Base-by-base conservation (phyloP, 2,888 invertebrate species). In the Octonoba sinensis region DNA sequence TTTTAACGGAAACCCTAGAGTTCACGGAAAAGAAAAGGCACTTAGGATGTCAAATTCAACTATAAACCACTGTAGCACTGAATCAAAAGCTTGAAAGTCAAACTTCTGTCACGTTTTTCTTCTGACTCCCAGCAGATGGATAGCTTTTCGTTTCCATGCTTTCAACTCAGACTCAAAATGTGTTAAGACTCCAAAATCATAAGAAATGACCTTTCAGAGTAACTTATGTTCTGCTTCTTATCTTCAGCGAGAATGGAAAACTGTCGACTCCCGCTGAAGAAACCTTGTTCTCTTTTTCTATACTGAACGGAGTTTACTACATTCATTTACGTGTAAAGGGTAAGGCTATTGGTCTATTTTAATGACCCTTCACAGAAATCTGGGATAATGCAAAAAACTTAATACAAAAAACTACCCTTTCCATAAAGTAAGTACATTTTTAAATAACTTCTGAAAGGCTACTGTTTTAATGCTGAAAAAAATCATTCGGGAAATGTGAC, bases 131-230 rank as follows among this genome's bases (percentile, higher is more conserved):
- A 24, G 36, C 67, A 79, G 72, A 79, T 79, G 78, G 72, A 79
- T 79, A 72, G 78, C 66, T 72, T 78, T 78, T 72, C 78, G 71
- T 72, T 72, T 78, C 71, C 71, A 59, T 66, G 71, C 78, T 78
- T 79, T 79, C 72, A 79, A 73, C 78, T 67, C 54, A 46, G 11
- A 54, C 72, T 66, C 18, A 67, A 73, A 72, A 79, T 79, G 72
- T 72, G 71, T 72, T 72, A 60, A 66, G 72, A 54, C 72, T 79
- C 44, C 47, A 27, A 57, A 73, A 67, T 72, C 78, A 72, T 72
- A 67, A 79, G 66, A 65, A 66, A 71, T 18, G 27, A 72, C 60
- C 59, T 69, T 60, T 76, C 51, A 24, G 49, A 24, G 60, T 59
- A 75, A 60, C 75, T 75, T 60, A 75, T 67, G 75, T 67, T 60